A percentile compares a stretch with the other conserved stretches of the same genome.
Conservation (phyloP, 2,797 vertebrate species). For the Aviceda cuculoides region DNA sequence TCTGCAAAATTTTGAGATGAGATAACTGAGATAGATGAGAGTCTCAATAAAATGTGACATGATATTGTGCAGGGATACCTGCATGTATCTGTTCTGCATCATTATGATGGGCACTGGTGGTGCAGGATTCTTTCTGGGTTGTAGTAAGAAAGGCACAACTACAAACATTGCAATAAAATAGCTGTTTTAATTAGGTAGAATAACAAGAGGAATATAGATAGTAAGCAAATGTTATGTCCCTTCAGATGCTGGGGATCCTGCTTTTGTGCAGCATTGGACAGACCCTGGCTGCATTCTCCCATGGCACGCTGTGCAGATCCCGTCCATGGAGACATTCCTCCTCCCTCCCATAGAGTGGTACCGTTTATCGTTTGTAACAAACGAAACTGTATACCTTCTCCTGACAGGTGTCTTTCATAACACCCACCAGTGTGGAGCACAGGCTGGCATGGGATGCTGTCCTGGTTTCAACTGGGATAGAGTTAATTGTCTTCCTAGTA, state of each 20-base stretch:
- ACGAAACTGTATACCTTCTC: not conserved
- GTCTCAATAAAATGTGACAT: not conserved
- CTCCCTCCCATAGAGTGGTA: not conserved
- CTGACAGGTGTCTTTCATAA: not conserved
- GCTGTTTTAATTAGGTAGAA: not conserved
- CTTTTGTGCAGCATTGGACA: not conserved
- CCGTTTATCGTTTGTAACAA: not conserved
- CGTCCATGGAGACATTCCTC: rapidly evolving
- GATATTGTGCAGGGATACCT: not conserved
- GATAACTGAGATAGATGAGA: not conserved
- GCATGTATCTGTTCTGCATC: not conserved
- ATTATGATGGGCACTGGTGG: not conserved
- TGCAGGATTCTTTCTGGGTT: not conserved
- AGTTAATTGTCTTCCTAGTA: too few species aligned
- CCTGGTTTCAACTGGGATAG: too few species aligned
- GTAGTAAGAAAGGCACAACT: not conserved
- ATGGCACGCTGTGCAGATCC: rapidly evolving
- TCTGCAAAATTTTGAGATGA: not conserved
- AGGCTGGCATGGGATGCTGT: not conserved
- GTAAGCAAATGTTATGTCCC: not conserved
- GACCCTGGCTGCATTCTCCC: not conserved
- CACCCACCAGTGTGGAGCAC: not conserved
- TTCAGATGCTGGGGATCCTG: rapidly evolving
- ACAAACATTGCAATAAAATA: not conserved
- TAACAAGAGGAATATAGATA: not conserved